These are phyloP conservation scores for Pedionomus torquatus DNA, from an alignment of 2,113 vertebrate species.

Conservation along the genomic window DNA sequence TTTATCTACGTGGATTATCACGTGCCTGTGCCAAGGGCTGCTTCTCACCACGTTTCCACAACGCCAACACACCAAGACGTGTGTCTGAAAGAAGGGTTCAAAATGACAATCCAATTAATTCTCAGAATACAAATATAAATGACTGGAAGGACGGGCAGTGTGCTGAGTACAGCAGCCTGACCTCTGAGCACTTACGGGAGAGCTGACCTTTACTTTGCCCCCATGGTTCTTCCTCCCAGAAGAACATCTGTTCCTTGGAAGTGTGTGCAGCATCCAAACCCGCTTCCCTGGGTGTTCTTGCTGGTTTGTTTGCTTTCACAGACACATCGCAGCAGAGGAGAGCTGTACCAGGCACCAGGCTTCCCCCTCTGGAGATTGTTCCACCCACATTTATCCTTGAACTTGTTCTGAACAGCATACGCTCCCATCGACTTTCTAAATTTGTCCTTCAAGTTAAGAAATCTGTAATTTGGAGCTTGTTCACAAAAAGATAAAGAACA, in stretches of 20 bases:
- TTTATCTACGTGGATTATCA: accelerated
- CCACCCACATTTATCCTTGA: background rate
- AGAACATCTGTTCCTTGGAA: background rate
- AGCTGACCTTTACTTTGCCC: background rate
- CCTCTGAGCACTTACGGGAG: background rate
- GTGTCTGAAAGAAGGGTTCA: background rate
- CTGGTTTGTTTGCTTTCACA: background rate
- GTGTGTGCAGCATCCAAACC: accelerated
- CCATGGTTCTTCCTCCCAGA: background rate
- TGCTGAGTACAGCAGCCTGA: background rate
- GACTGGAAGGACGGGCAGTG: accelerated
- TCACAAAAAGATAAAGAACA: background rate
- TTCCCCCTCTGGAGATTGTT: accelerated
- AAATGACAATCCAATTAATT: background rate
- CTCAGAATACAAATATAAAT: background rate
- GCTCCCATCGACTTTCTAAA: background rate
- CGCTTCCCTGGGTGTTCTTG: background rate
- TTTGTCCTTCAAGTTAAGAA: background rate
- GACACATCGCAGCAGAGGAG: background rate
- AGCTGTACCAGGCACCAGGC: background rate
- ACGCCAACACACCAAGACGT: accelerated
- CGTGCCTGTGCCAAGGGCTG: background rate
- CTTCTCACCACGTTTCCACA: background rate
- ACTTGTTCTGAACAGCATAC: background rate
- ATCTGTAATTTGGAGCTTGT: background rate